Evolutionary conservation across 2,888 invertebrate genomes (phyloP).

Genomic region (Phymatocera aterrima): DNA sequence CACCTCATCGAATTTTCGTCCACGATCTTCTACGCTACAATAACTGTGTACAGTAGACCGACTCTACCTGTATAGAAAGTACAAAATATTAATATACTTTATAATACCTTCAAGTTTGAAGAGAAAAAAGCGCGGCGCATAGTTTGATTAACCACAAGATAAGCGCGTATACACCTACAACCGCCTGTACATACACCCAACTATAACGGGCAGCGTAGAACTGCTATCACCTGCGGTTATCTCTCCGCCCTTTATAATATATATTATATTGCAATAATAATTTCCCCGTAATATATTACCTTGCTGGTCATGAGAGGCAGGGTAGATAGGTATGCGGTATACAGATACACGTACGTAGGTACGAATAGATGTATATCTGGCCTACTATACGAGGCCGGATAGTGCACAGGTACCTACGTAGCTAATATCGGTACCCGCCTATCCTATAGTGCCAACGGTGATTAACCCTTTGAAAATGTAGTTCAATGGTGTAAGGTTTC

Average conservation of each 20-base stretch:
- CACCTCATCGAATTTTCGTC: too few species aligned
- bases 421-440: too few species aligned
- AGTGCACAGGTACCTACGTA: too few species aligned
- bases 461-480: conserved; percentile 62
- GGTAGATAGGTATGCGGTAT: not conserved
- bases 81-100: not conserved
- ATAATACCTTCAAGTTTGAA: too few species aligned
- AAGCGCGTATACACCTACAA: not conserved
- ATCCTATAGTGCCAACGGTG: conserved; percentile 46
- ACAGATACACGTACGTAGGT: not conserved
- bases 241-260: conserved; percentile 44
- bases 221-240: conserved; percentile 46
- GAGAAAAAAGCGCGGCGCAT: conserved; percentile 14
- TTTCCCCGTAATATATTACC: conserved; percentile 46
- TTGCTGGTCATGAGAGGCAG: not conserved
- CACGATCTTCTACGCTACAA: too few species aligned
- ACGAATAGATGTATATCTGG: too few species aligned
- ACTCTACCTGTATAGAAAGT: not conserved
- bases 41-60: too few species aligned
- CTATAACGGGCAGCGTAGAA: conserved; percentile 5
- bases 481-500: conserved; percentile 61
- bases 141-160: conserved; percentile 47
- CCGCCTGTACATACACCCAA: not conserved
- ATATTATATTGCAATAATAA: conserved; percentile 48
- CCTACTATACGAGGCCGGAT: too few species aligned